A percentile compares a stretch with the other conserved stretches of the same genome.
These are phyloP conservation scores for Branchellion lobata DNA, from an alignment of 2,888 invertebrate species.

Conservation along the genomic window DNA sequence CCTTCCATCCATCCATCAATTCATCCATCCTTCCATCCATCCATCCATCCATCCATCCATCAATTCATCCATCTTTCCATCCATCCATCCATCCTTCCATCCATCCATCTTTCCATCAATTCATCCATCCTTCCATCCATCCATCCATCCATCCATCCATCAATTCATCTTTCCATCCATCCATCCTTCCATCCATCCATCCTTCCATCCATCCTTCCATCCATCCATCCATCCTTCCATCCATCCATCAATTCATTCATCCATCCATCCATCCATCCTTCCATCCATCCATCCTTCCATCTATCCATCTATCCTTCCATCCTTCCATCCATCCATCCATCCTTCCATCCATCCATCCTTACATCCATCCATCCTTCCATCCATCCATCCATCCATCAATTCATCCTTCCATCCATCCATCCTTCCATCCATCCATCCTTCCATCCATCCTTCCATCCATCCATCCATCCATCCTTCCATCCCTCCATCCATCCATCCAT, in stretches of 20 bases:
- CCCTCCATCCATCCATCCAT: not conserved
- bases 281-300: conserved; percentile 18
- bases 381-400: not conserved
- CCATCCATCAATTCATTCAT: not conserved
- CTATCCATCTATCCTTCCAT: conserved; percentile 33
- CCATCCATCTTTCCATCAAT: not conserved
- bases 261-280: not conserved
- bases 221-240: not conserved
- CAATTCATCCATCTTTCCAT: conserved; percentile 16
- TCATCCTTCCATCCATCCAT: conserved; percentile 11
- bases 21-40: not conserved
- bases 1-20: not conserved
- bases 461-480: not conserved
- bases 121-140: not conserved
- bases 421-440: conserved; percentile 34
- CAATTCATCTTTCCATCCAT: not conserved
- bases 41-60: too few relatives aligned
- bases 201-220: conserved; percentile 2
- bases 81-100: conserved; percentile 35
- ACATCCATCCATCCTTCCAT: not conserved
- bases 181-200: conserved; percentile 30
- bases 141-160: not conserved
- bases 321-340: not conserved
- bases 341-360: not conserved
- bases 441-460: not conserved